These are phyloP conservation scores for Cardiocondyla obscurior DNA, from an alignment of 1,140 invertebrate genomes.

Conservation along the genomic window DNA sequence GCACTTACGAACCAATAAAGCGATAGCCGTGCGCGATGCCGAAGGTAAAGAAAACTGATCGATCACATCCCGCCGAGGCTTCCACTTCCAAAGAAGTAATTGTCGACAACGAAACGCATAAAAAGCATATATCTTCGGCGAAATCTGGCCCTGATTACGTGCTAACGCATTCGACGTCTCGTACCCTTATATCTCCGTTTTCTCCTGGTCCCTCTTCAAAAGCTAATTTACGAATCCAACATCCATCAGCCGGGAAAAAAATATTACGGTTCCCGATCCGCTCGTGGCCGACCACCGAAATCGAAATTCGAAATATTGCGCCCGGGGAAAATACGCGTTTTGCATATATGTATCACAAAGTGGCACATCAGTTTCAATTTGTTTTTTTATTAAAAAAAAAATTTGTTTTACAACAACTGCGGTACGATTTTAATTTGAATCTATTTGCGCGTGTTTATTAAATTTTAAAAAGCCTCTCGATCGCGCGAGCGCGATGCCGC, in stretches of 20 bases:
- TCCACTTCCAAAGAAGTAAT: conserved; percentile 58
- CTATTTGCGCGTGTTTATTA: conserved; percentile 4
- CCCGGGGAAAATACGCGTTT: background rate
- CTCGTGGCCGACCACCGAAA: conserved; percentile 39
- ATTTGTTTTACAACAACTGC: background rate
- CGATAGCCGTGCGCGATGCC: background rate
- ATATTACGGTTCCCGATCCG: conserved; percentile 38
- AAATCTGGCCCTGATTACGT: conserved; percentile 70
- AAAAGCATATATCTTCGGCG: conserved; percentile 56
- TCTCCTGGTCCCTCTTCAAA: conserved; percentile 62
- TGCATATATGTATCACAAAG: background rate
- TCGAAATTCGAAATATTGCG: conserved; percentile 10
- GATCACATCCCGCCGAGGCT: conserved; percentile 57
- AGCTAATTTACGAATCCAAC: conserved; percentile 70
- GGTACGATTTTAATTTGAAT: background rate
- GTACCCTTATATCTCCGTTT: background rate
- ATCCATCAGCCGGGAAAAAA: conserved; percentile 69
- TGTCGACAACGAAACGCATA: conserved; percentile 44
- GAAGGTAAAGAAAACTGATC: conserved; percentile 61
- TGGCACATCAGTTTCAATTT: background rate
- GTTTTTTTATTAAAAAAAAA: too few relatives aligned
- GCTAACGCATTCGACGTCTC: conserved; percentile 25
- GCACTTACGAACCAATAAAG: conserved; percentile 53
- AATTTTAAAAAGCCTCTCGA: background rate
- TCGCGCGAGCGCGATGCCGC: background rate